These are phyloP conservation scores for Chymomyza procnemis DNA, from an alignment of 2,888 invertebrate species.

Conservation along the genomic window DNA sequence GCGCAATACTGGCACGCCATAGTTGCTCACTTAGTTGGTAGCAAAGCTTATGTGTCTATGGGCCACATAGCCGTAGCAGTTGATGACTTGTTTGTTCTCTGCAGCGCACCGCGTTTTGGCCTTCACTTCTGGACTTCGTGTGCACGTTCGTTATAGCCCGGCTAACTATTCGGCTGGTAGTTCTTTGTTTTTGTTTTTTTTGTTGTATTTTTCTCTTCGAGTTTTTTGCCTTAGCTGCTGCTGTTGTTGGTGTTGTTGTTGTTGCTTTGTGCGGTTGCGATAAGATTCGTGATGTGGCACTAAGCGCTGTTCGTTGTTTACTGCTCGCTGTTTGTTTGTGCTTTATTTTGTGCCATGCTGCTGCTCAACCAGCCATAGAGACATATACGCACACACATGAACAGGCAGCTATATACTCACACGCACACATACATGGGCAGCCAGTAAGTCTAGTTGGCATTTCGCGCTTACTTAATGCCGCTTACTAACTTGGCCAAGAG, in stretches of 20 bases:
- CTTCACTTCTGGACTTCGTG: conserved; percentile 18
- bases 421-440: conserved; percentile 27
- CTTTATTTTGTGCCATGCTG: conserved; percentile 71
- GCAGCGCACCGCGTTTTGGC: conserved; percentile 45
- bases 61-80: conserved; percentile 3
- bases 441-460: conserved; percentile 69
- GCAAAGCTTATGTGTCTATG: conserved; percentile 23
- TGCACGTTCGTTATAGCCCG: conserved; percentile 44
- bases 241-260: conserved; percentile 31
- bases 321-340: conserved; percentile 47
- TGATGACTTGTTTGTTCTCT: conserved; percentile 71
- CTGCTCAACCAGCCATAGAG: conserved; percentile 64
- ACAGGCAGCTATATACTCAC: not conserved
- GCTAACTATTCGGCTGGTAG: conserved; percentile 20
- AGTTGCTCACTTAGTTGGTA: conserved; percentile 47
- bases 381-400: conserved; percentile 20
- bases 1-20: conserved; percentile 35
- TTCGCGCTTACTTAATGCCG: conserved; percentile 69
- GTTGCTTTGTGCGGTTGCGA: conserved; percentile 48
- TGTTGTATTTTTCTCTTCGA: conserved; percentile 33
- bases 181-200: conserved; percentile 26
- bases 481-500: conserved; percentile 56
- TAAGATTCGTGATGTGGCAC: conserved; percentile 71
- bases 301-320: conserved; percentile 72
- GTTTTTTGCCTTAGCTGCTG: conserved; percentile 35